Evolutionary conservation across 2,797 vertebrate genomes (phyloP).

Genomic region (Esox lucius): DNA sequence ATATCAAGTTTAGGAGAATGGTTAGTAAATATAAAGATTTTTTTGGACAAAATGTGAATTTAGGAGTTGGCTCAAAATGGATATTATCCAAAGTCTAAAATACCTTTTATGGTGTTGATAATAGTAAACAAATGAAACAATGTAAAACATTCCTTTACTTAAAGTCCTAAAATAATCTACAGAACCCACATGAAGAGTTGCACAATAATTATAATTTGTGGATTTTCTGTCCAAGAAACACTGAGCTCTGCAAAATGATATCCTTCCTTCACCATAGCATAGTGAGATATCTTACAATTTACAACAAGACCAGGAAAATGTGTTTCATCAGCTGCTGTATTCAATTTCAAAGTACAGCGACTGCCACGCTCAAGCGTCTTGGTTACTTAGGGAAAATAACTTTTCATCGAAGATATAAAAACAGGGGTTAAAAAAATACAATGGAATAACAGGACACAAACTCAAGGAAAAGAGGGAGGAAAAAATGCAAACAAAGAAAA

Average conservation of each 20-base stretch:
- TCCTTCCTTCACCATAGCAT: background rate
- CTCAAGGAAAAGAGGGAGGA: background rate
- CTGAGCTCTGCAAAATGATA: background rate
- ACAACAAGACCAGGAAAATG: background rate
- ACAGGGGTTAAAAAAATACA: background rate
- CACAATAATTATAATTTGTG: background rate
- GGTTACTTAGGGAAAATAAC: background rate
- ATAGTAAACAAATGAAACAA: background rate
- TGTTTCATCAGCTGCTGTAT: background rate
- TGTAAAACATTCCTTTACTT: background rate
- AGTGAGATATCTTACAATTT: background rate
- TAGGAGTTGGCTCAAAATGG: background rate
- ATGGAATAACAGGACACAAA: background rate
- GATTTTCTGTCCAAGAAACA: background rate
- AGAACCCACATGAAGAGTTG: background rate
- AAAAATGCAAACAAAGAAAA: background rate
- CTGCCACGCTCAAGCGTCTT: background rate
- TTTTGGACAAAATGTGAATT: background rate
- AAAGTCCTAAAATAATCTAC: constrained; percentile 1
- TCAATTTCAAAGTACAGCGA: background rate
- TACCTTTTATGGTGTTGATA: background rate
- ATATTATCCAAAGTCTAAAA: background rate
- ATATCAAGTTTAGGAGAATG: background rate
- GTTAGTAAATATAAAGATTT: background rate
- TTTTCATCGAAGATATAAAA: background rate